Percentiles rank a stretch among this genome's conserved stretches.
phyloP scores from a whole-genome alignment of 2,113 vertebrate species.

The Albula goreensis region DNA sequence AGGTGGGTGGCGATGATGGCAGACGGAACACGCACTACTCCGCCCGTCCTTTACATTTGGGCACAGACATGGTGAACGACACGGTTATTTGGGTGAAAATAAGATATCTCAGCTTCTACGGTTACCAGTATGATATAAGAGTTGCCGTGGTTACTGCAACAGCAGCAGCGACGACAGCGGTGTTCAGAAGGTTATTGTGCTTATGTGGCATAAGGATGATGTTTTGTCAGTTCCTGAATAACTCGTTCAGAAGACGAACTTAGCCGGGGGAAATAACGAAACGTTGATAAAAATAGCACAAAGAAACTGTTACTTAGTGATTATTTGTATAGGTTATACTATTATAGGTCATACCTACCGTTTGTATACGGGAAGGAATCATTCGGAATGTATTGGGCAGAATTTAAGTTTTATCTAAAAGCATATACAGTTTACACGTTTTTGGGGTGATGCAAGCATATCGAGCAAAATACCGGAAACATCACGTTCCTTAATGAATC shows the following conservation, averaged over 20 bases:
- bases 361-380: no score
- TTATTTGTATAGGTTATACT: not conserved
- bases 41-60: slow-evolving; percentile 4
- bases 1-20: slow-evolving; percentile 44
- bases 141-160: slow-evolving; percentile 70
- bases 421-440: not conserved
- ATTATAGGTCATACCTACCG: no score
- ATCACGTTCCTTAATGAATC: no score
- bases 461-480: no score
- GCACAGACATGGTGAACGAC: no score
- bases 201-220: not conserved
- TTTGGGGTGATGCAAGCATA: no score
- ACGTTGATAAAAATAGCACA: not conserved
- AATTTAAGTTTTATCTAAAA: not conserved
- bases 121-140: slow-evolving; percentile 47
- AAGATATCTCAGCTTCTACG: slow-evolving; percentile 33
- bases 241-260: not conserved
- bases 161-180: slow-evolving; percentile 26
- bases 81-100: not conserved
- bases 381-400: not conserved
- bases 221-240: not conserved
- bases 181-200: slow-evolving; percentile 22
- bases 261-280: not conserved
- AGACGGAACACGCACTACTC: not conserved
- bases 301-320: not conserved